Evolutionary conservation across 1,140 invertebrate species (phyloP).

Genomic region (Polyergus mexicanus): DNA sequence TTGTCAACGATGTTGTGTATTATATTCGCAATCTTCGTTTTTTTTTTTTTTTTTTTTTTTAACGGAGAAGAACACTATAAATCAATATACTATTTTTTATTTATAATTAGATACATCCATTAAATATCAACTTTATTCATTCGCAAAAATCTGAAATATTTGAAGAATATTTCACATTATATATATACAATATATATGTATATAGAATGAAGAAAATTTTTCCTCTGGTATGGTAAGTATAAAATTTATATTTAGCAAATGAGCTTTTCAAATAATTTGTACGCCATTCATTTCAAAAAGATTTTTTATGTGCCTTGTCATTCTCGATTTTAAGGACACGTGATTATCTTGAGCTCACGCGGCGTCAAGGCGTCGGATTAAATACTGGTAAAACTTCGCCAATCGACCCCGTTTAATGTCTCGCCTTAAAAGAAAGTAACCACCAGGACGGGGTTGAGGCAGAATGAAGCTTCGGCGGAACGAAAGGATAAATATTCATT

Average conservation of each 20-base stretch:
- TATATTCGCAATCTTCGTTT: background rate
- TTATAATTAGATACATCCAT: slow-evolving; percentile 8
- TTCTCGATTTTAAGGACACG: slow-evolving; percentile 13
- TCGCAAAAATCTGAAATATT: background rate
- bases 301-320: background rate
- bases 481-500: slow-evolving; percentile 85
- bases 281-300: background rate
- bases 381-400: slow-evolving; percentile 68
- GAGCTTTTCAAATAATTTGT: background rate
- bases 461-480: slow-evolving; percentile 74
- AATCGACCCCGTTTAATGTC: slow-evolving; percentile 74
- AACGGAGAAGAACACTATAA: background rate
- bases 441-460: slow-evolving; percentile 55
- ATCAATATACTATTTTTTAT: slow-evolving; percentile 13
- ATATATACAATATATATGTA: too few species aligned
- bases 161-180: background rate
- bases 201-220: too few species aligned
- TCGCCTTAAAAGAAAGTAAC: slow-evolving; percentile 76
- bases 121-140: slow-evolving; percentile 14
- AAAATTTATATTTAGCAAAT: background rate
- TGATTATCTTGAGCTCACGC: slow-evolving; percentile 32
- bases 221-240: too few species aligned
- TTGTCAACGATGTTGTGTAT: background rate
- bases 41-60: too few species aligned
- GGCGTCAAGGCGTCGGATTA: slow-evolving; percentile 54